phyloP scores from a whole-genome alignment of 2,113 vertebrate genomes.

The Bufo bufo region DNA sequence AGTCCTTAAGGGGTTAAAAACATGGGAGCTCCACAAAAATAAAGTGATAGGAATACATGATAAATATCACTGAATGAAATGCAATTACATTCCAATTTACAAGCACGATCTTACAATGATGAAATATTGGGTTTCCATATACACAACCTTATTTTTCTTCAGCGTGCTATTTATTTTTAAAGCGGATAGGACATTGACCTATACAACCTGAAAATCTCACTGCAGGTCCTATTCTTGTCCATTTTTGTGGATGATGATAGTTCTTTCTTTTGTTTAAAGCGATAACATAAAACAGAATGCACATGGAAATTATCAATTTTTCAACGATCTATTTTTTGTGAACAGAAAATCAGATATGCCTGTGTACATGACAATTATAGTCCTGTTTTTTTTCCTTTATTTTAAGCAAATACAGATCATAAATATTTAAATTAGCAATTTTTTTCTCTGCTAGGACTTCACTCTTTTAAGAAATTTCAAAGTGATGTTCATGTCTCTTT shows the following conservation, averaged over 20 bases:
- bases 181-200: no score
- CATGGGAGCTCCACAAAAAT: neutral
- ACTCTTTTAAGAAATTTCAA: slow-evolving; percentile 51
- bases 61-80: neutral
- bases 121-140: neutral
- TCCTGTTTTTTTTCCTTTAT: neutral
- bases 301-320: no score
- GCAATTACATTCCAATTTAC: neutral
- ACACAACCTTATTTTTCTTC: no score
- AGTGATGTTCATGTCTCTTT: slow-evolving; percentile 61
- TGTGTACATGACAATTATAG: neutral
- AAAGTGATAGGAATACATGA: neutral
- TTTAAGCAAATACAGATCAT: neutral
- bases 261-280: no score
- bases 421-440: neutral
- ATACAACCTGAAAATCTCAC: no score
- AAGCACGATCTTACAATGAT: neutral
- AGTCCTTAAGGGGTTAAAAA: no score
- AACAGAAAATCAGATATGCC: no score
- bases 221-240: no score
- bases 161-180: no score
- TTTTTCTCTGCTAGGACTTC: neutral
- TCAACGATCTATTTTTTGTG: no score
- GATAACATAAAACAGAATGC: no score
- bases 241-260: no score